Conservation (phyloP, 2,797 vertebrate species). For the Poecilia wingei region DNA sequence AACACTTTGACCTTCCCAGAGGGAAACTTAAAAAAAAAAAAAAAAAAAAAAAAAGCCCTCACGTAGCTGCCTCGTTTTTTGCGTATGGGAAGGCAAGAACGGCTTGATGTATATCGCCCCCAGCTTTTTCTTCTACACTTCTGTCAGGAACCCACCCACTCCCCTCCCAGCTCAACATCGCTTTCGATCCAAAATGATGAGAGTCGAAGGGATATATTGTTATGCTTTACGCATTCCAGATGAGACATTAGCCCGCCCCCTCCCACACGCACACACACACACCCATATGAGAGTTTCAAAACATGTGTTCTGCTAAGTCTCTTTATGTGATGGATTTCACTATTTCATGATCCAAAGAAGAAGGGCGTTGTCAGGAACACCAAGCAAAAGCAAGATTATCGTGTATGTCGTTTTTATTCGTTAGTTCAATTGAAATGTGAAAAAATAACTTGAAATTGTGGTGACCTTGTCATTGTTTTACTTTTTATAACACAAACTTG, state of each 20-base stretch:
- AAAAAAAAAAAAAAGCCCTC: constrained; percentile 1
- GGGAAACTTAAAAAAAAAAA: constrained; percentile 6
- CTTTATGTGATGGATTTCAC: constrained; percentile 54
- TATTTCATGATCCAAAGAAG: constrained; percentile 39
- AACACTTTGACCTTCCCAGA: constrained; percentile 9
- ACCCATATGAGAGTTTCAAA: constrained; percentile 60
- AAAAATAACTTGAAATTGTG: neutral
- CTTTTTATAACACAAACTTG: constrained; percentile 37
- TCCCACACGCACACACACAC: constrained; percentile 31
- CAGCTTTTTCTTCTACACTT: constrained; percentile 31
- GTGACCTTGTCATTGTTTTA: neutral
- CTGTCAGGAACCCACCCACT: constrained; percentile 65
- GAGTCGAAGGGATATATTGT: constrained; percentile 75
- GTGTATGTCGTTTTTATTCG: neutral
- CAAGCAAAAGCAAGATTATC: constrained; percentile 12
- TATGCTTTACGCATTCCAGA: constrained; percentile 81
- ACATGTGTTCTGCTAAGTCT: constrained; percentile 61
- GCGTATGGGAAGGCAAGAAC: constrained; percentile 25
- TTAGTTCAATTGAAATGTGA: neutral
- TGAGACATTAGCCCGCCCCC: constrained; percentile 65
- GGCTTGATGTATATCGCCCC: constrained; percentile 27
- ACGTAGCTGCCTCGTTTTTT: constrained; percentile 2
- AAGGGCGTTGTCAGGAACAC: constrained; percentile 62
- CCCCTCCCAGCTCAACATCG: constrained; percentile 47
- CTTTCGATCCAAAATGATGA: constrained; percentile 56